Percentiles rank a stretch among this genome's conserved stretches.
Evolutionary conservation across 1,140 invertebrate species (phyloP).

Genomic region (Cardiocondyla obscurior): DNA sequence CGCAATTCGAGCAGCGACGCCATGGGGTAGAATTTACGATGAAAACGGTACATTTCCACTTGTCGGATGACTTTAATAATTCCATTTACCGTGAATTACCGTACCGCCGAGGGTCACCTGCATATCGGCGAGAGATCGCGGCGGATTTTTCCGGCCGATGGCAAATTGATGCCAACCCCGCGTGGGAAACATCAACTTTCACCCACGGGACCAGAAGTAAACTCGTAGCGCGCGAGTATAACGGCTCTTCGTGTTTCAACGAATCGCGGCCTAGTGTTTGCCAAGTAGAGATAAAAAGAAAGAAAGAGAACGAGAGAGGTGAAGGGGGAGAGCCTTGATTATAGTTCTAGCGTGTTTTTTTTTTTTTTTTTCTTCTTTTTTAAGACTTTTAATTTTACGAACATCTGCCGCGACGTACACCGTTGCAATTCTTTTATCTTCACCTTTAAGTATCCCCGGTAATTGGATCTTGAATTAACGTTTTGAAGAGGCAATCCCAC

Average conservation of each 20-base stretch:
- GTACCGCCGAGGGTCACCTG: slow-evolving; percentile 42
- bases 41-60: slow-evolving; percentile 44
- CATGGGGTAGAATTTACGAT: background rate
- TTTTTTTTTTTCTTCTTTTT: no score
- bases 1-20: slow-evolving; percentile 1
- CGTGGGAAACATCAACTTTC: slow-evolving; percentile 70
- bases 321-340: background rate
- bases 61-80: slow-evolving; percentile 15
- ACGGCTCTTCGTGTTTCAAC: slow-evolving; percentile 63
- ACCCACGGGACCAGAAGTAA: slow-evolving; percentile 67
- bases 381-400: slow-evolving; percentile 17
- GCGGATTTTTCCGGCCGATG: slow-evolving; percentile 47
- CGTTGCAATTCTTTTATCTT: background rate
- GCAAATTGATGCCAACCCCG: slow-evolving; percentile 56
- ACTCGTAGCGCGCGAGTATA: slow-evolving; percentile 58
- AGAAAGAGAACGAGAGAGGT: background rate
- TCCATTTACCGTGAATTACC: slow-evolving; percentile 34
- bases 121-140: slow-evolving; percentile 46
- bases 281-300: slow-evolving; percentile 23
- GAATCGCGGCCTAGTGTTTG: slow-evolving; percentile 50
- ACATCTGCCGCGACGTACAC: background rate
- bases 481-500: background rate
- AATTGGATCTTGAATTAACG: background rate
- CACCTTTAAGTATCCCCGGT: background rate
- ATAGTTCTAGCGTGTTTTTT: background rate